Base-by-base conservation (phyloP, 2,113 vertebrate genomes). In the Dasyornis broadbenti region DNA sequence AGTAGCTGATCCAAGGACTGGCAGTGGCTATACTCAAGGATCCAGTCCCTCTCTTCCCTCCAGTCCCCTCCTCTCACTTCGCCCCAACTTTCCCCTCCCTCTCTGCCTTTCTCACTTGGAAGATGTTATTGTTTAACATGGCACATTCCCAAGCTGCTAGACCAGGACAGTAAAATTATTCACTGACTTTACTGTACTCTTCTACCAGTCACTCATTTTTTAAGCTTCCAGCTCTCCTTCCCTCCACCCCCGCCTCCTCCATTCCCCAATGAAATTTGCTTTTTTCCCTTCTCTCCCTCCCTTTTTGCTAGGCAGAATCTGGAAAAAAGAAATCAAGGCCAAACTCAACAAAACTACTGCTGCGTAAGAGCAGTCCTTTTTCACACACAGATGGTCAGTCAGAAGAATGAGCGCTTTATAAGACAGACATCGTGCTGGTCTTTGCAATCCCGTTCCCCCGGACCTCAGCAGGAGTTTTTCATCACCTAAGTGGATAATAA, bases 301-400 rank as follows among this genome's bases (percentile, higher is more conserved):
- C 77, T 88, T 76, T 82, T 93, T 71, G 72, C 94, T 92, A 83
- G 94, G 94, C 90, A 95, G 90, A 96, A 93, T 88, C 83, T 94
- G 96, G 96, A 96, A 94, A 97, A 96, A 95, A 93, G 96, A 94
- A 96, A 50, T 30, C 70, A 83, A 94, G 95, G 97, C 97, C 97
- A 98, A 98, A 72, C 96, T 96, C 97, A 98, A 98, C 97, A 97
- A 86, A 96, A 97, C 97, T 95, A 97, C 94, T 95, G 96, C 97
- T 97, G 96, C 70, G 91, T 94, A 97, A 94, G 84, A 97, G 96
- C 95, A 78, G 94, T 91, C 90, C 91, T 82, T 94, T 95, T 96
- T 88, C 96, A 94, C 86, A 84, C 94, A 94, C 97, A 97, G 95
- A 97, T 95, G 96, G 96, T 92, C 94, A 95, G 85, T 14, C 92